A percentile compares a stretch with the other conserved stretches of the same genome.
Evolutionary conservation across 2,888 invertebrate genomes (phyloP).

Genomic region (Biston stratarius): DNA sequence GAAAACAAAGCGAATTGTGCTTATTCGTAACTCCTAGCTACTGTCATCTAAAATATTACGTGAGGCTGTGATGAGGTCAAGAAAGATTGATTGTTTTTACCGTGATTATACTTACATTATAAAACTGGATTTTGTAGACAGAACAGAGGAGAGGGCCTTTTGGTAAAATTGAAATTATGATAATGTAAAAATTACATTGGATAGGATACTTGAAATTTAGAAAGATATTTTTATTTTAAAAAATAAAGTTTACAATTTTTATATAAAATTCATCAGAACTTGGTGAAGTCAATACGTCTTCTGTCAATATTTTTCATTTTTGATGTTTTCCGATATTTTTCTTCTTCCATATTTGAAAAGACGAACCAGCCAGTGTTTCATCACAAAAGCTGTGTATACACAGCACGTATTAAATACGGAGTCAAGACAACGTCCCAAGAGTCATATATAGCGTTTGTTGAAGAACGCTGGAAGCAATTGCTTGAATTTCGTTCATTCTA

Average conservation of each 20-base stretch:
- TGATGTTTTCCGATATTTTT: slow-evolving; percentile 41
- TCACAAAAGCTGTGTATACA: slow-evolving; percentile 21
- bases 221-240: slow-evolving; percentile 51
- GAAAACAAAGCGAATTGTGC: neutral
- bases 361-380: slow-evolving; percentile 37
- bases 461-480: neutral
- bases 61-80: neutral
- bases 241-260: slow-evolving; percentile 55
- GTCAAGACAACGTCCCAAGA: neutral
- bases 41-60: neutral
- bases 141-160: slow-evolving; percentile 47
- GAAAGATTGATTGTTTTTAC: neutral
- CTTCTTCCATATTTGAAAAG: slow-evolving; percentile 49
- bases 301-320: slow-evolving; percentile 60
- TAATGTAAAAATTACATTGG: slow-evolving; percentile 47
- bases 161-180: slow-evolving; percentile 42
- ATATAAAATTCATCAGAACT: slow-evolving; percentile 62
- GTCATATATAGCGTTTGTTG: neutral
- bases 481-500: neutral
- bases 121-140: slow-evolving; percentile 30
- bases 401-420: neutral
- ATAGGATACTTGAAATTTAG: slow-evolving; percentile 57
- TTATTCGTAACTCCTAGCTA: neutral
- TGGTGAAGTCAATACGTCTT: slow-evolving; percentile 56
- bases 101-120: slow-evolving; percentile 50